phyloP scores from a whole-genome alignment of 2,797 vertebrate genomes.

The Glossophaga mutica region DNA sequence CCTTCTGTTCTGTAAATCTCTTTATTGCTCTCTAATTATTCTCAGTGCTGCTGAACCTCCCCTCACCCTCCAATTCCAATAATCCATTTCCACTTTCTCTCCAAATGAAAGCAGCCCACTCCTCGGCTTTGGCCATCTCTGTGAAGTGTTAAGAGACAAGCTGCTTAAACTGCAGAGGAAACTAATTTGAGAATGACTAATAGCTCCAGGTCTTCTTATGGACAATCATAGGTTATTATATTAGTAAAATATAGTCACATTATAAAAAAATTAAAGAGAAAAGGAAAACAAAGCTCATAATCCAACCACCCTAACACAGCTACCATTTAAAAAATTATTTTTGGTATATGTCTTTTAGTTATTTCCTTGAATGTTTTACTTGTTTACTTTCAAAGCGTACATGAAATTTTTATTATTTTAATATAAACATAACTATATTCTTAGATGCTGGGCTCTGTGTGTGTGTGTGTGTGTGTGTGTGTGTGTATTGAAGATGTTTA shows the following conservation, averaged over 20 bases:
- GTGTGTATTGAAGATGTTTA: background rate
- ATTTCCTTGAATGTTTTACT: background rate
- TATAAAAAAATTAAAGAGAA: background rate
- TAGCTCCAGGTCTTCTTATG: background rate
- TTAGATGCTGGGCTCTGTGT: background rate
- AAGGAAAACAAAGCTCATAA: background rate
- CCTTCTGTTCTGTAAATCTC: background rate
- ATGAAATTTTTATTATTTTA: background rate
- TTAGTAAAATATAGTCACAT: slow-evolving; percentile 12
- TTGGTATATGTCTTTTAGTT: background rate
- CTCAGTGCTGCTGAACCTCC: background rate
- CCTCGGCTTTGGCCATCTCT: background rate
- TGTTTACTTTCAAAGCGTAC: background rate
- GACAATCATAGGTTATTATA: background rate
- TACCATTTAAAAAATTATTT: background rate
- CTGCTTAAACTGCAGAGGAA: background rate
- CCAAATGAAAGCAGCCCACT: background rate
- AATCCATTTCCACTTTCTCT: background rate
- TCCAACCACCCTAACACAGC: background rate
- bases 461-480: background rate
- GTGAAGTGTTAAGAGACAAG: background rate
- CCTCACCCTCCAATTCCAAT: background rate
- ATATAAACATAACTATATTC: background rate
- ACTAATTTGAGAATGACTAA: background rate
- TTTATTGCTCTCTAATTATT: background rate